A percentile compares a stretch with the other conserved stretches of the same genome.
Conservation (phyloP, 2,888 invertebrate species). For the Acrocyrtus sp. region DNA sequence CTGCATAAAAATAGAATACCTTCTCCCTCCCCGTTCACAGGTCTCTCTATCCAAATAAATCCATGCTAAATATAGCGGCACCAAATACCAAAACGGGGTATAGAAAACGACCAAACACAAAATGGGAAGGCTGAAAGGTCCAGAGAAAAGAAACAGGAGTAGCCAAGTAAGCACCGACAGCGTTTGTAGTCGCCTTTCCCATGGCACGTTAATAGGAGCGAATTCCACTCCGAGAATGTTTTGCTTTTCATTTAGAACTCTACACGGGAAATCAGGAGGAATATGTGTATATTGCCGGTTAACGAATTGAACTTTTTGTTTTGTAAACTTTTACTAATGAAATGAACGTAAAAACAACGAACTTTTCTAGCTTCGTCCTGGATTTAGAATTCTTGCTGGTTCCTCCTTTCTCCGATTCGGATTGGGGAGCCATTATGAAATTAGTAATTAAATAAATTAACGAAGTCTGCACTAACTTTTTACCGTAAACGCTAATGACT, state of each 20-base stretch:
- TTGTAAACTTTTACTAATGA: background rate
- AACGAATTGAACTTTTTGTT: background rate
- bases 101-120: conserved; percentile 71
- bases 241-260: conserved; percentile 43
- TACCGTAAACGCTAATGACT: too few relatives aligned
- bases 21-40: conserved; percentile 59
- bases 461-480: too few relatives aligned
- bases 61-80: conserved; percentile 48
- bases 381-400: too few relatives aligned
- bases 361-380: background rate
- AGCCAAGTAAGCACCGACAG: conserved; percentile 80
- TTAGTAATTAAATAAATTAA: too few relatives aligned
- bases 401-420: too few relatives aligned
- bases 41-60: conserved; percentile 57
- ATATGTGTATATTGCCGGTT: too few relatives aligned
- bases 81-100: conserved; percentile 64
- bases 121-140: conserved; percentile 68
- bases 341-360: background rate
- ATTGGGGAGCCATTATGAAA: too few relatives aligned
- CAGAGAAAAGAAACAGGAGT: conserved; percentile 70
- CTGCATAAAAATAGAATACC: too few relatives aligned
- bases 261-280: too few relatives aligned
- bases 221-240: conserved; percentile 80
- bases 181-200: conserved; percentile 84
- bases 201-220: conserved; percentile 83